Evolutionary conservation across 1,140 invertebrate species (phyloP).

Genomic region (Conus ventricosus): DNA sequence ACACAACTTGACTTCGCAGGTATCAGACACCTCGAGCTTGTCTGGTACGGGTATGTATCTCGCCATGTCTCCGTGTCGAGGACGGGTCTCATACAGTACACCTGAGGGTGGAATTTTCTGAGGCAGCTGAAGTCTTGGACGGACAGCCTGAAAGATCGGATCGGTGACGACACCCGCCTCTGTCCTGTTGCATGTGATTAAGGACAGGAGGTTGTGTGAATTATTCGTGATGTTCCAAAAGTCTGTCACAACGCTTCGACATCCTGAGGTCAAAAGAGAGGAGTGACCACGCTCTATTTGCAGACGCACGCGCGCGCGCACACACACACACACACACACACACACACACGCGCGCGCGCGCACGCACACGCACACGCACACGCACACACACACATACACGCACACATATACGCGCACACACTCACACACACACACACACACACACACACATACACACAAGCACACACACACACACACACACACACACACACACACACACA

Average conservation of each 20-base stretch:
- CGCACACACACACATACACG: neutral
- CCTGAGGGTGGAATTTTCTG: too few relatives aligned
- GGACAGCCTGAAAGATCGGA: neutral
- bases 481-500: neutral
- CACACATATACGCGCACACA: too few relatives aligned
- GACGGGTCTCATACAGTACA: too few relatives aligned
- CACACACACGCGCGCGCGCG: neutral
- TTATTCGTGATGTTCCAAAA: neutral
- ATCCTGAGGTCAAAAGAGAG: neutral
- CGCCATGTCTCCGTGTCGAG: too few relatives aligned
- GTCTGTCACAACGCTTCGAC: neutral
- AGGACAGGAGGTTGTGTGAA: neutral
- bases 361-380: conserved; percentile 10
- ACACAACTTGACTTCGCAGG: too few relatives aligned
- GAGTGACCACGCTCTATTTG: neutral
- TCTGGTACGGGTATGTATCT: too few relatives aligned
- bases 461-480: neutral
- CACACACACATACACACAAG: conserved; percentile 3
- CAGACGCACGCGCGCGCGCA: neutral
- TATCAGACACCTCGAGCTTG: too few relatives aligned
- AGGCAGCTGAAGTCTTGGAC: too few relatives aligned
- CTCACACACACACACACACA: neutral
- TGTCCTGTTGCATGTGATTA: neutral
- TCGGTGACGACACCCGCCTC: neutral
- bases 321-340: neutral